Percentiles rank a stretch among this genome's conserved stretches.
Conservation (phyloP, 2,113 vertebrate genomes). For the Xyliphius kryptos region DNA sequence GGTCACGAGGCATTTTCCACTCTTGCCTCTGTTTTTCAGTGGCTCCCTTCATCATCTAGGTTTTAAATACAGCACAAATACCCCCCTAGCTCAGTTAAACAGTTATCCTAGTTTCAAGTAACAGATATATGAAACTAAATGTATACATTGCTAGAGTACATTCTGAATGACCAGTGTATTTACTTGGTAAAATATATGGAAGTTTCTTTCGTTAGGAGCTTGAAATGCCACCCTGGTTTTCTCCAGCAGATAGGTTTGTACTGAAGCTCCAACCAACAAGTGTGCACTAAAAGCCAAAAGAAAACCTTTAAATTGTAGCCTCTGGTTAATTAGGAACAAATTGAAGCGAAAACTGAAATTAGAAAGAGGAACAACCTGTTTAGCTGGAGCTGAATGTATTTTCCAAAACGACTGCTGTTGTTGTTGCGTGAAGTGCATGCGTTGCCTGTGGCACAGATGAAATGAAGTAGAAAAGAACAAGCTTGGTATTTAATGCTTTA, state of each 20-base stretch:
- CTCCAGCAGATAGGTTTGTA: constrained; percentile 92
- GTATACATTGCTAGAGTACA: not conserved
- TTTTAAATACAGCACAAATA: constrained; percentile 24
- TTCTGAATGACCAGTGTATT: constrained; percentile 1
- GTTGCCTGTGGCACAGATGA: constrained; percentile 70
- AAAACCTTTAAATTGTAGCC: not conserved
- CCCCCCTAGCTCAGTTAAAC: not conserved
- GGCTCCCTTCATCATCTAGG: constrained; percentile 86
- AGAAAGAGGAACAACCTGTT: constrained; percentile 67
- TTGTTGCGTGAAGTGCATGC: constrained; percentile 85
- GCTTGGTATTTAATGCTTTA: no score
- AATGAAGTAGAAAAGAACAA: not conserved
- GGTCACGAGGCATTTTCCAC: constrained; percentile 73
- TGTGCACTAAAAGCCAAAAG: constrained; percentile 67
- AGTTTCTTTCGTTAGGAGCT: constrained; percentile 83
- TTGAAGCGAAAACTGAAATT: not conserved
- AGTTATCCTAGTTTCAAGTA: no score
- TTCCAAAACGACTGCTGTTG: constrained; percentile 97
- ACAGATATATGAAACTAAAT: no score
- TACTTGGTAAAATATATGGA: constrained; percentile 97
- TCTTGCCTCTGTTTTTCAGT: constrained; percentile 73
- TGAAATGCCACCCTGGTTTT: constrained; percentile 88
- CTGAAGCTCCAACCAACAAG: constrained; percentile 81
- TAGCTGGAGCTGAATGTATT: constrained; percentile 95
- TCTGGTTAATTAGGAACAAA: no score